phyloP scores from a whole-genome alignment of 1,140 invertebrate genomes.

The Batillaria attramentaria region DNA sequence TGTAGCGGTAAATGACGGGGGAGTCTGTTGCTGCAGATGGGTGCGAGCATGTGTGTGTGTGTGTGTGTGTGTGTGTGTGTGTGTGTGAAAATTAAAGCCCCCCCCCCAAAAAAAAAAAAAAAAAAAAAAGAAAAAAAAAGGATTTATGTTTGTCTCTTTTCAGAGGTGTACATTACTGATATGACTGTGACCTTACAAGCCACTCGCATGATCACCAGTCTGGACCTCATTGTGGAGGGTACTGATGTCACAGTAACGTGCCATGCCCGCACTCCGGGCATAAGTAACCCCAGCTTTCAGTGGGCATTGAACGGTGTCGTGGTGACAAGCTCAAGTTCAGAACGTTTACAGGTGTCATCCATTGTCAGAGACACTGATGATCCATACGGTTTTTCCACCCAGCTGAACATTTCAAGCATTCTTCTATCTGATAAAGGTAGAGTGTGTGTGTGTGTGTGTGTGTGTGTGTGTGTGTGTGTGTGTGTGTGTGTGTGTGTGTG shows the following conservation, averaged over 20 bases:
- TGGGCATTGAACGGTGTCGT: not conserved
- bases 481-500: no score
- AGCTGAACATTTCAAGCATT: not conserved
- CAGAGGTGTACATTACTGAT: not conserved
- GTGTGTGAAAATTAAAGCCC: no score
- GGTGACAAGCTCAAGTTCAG: not conserved
- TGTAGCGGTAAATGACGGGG: no score
- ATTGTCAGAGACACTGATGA: not conserved
- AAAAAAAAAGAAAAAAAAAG: no score
- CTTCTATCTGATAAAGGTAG: not conserved
- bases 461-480: no score
- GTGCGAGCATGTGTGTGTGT: no score
- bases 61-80: no score
- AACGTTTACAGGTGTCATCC: no score
- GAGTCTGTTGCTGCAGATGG: no score
- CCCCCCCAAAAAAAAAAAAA: no score
- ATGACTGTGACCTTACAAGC: not conserved
- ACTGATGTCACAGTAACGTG: conserved; percentile 16
- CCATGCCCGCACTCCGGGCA: conserved; percentile 17
- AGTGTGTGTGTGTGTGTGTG: no score
- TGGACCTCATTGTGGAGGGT: not conserved
- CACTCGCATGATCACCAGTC: not conserved
- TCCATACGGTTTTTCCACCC: not conserved
- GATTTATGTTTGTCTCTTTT: not conserved
- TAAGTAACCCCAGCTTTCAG: not conserved